Percentiles rank a stretch among this genome's conserved stretches.
Evolutionary conservation across 2,797 vertebrate genomes (phyloP).

Genomic region (Danio jaintianensis): DNA sequence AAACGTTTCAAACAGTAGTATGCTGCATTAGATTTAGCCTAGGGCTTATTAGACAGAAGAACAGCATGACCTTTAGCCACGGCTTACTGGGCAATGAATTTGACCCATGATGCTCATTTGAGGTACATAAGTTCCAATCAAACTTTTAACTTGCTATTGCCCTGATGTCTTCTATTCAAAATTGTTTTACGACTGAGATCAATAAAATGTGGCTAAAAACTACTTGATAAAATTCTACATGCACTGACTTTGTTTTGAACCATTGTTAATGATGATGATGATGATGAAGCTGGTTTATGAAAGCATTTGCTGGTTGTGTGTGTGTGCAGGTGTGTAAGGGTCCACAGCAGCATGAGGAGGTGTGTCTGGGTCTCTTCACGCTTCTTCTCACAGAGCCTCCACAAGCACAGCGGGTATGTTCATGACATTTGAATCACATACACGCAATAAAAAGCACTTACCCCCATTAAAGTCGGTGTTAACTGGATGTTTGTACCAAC

Average conservation of each 20-base stretch:
- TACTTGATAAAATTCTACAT: not conserved
- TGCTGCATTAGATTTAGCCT: not conserved
- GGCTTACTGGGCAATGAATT: not conserved
- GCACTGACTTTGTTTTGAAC: not conserved
- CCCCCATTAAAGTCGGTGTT: not conserved
- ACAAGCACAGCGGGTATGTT: conserved; percentile 91
- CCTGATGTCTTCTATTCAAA: not conserved
- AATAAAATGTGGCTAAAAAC: not conserved
- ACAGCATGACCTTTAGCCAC: not conserved
- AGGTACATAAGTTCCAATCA: not conserved
- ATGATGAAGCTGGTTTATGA: not conserved
- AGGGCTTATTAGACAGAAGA: not conserved
- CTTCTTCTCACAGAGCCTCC: conserved; percentile 86
- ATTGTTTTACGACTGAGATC: not conserved
- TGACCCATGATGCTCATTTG: not conserved
- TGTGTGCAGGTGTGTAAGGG: conserved; percentile 91
- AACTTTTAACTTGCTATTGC: not conserved
- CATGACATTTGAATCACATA: not conserved
- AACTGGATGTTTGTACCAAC: too few species aligned
- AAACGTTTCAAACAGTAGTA: conserved; percentile 2
- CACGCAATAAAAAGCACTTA: not conserved
- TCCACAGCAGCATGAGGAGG: conserved; percentile 92
- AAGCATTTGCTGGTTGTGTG: not conserved
- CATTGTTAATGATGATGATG: not conserved
- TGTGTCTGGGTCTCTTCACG: conserved; percentile 91